These are phyloP conservation scores for Cristatella mucedo DNA, from an alignment of 2,888 invertebrate species.

Conservation along the genomic window DNA sequence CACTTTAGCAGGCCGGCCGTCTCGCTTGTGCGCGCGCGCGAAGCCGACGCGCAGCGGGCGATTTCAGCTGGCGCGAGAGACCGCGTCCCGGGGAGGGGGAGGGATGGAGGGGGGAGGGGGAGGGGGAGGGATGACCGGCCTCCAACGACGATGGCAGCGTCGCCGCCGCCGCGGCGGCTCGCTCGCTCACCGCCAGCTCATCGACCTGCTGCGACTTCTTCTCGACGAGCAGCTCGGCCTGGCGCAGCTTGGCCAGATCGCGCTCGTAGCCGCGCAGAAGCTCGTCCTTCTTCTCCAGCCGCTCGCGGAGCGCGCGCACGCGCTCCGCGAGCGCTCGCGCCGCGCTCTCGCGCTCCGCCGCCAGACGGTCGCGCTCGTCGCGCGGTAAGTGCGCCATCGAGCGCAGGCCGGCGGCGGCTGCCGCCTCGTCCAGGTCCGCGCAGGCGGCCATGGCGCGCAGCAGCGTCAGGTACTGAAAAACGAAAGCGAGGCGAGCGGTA, in stretches of 20 bases:
- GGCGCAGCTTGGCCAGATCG: conserved; percentile 35
- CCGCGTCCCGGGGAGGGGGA: too few species aligned
- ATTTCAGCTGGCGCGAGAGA: too few species aligned
- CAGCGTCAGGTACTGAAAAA: conserved; percentile 27
- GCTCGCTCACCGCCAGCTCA: conserved; percentile 10
- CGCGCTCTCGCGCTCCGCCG: conserved; percentile 22
- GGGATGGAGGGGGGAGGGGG: too few species aligned
- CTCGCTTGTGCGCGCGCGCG: too few species aligned
- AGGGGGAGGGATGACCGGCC: too few species aligned
- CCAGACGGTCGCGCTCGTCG: conserved; percentile 27
- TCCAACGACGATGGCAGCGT: too few species aligned
- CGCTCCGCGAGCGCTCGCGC: conserved; percentile 23
- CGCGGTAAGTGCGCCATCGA: conserved; percentile 32
- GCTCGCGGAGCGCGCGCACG: conserved; percentile 17
- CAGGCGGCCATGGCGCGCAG: conserved; percentile 23
- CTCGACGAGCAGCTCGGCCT: conserved; percentile 11
- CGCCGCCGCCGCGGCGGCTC: background rate
- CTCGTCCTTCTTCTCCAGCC: conserved; percentile 27
- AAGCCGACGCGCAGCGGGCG: too few species aligned
- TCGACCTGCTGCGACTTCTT: conserved; percentile 13
- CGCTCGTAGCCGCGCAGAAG: conserved; percentile 35
- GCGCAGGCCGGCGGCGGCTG: conserved; percentile 26
- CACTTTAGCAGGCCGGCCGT: too few species aligned
- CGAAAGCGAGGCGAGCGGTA: too few species aligned
- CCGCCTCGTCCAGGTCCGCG: conserved; percentile 27